Evolutionary conservation across 2,888 invertebrate genomes (phyloP), one percentile per base, ranked within the genome.

Genomic region (Andrena bucephala): DNA sequence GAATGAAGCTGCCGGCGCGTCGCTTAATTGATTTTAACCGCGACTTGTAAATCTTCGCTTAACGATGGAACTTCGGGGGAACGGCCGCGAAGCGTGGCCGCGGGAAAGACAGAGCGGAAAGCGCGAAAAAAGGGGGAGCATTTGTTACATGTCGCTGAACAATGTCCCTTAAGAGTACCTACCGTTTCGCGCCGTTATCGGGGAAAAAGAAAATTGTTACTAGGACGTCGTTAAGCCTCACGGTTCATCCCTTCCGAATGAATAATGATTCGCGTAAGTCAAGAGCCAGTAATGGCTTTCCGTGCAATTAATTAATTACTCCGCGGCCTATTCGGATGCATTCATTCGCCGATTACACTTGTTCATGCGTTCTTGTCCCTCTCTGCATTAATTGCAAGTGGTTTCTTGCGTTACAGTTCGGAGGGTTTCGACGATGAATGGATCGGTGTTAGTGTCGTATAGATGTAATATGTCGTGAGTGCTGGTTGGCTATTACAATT

Each of bases 261-360:
- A 81, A 13, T 83, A 73, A 86, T 83, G 79, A 81, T 48, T 50
- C 24, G 42, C 52, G n/a, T 63, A 62, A 77, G 59, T 71, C 42
- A 48, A 57, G 50, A 48, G 24, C 31, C 24, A 59, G 69, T 73
- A 66, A 72, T 77, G 29, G 68, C 66, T 48, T 57, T 65, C 31
- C 27, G 50, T 50, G 69, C 60, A 83, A 82, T 85, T 82, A 84
- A 86, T 83, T 86, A 81, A 85, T 86, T 77, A 81, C 57, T 33
- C 8, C 4, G 48, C 48, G 50, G 62, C 54, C 27, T 50, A 71
- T 68, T 59, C 16, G 31, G 29, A 54, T 48, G 31, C 62, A 63
- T 48, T 31, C 69, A 66, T 66, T 60, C 4, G 52, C 1, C 57
- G 13, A 42, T 16, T 59, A 69, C 63, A 29, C 29, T 48, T 76